Evolutionary conservation across 1,140 invertebrate genomes (phyloP).

Genomic region (Leptonema lineaticorne): DNA sequence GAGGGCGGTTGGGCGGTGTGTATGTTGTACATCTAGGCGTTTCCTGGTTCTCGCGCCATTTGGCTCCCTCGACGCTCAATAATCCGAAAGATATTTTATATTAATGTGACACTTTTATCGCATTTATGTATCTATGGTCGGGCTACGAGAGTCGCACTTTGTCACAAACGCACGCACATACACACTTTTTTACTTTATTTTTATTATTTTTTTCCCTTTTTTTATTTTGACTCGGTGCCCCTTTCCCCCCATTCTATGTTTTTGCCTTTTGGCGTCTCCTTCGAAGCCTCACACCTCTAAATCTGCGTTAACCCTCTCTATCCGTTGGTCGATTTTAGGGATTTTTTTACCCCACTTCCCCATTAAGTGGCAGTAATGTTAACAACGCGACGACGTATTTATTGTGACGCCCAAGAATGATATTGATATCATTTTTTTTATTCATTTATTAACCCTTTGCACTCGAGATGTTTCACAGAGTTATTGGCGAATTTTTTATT

Average conservation of each 20-base stretch:
- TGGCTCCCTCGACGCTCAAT: conserved; percentile 36
- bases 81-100: conserved; percentile 37
- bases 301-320: too few relatives aligned
- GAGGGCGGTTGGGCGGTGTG: background rate
- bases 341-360: too few relatives aligned
- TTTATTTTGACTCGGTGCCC: too few relatives aligned
- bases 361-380: conserved; percentile 29
- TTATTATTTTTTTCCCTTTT: conserved; percentile 20
- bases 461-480: too few relatives aligned
- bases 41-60: conserved; percentile 23
- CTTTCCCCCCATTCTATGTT: too few relatives aligned
- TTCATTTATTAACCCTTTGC: too few relatives aligned
- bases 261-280: too few relatives aligned
- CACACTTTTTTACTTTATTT: background rate
- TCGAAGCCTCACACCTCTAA: too few relatives aligned
- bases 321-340: too few relatives aligned
- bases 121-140: conserved; percentile 32
- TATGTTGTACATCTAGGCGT: background rate
- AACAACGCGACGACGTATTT: conserved; percentile 29
- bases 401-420: background rate
- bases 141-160: conserved; percentile 17
- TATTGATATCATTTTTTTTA: too few relatives aligned
- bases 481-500: too few relatives aligned
- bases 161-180: conserved; percentile 18
- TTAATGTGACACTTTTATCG: conserved; percentile 39